Percentiles rank a stretch among this genome's conserved stretches.
Evolutionary conservation across 37 sponge, comb jelly and placozoan genomes (phyloP).

Genomic region (Corticium candelabrum): DNA sequence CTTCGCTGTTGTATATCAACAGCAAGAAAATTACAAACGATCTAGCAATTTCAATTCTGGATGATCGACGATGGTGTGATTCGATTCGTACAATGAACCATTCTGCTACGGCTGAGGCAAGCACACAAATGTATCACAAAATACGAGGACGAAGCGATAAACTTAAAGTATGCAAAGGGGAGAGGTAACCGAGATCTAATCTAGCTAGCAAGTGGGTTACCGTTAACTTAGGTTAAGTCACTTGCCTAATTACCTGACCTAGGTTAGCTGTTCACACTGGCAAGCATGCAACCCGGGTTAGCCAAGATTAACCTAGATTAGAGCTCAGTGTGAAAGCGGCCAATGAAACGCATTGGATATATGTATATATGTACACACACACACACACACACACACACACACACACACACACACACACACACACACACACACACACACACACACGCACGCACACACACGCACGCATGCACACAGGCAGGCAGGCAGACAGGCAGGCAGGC

Average conservation of each 20-base stretch:
- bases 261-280: background rate
- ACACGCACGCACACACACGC: slow-evolving; percentile 15
- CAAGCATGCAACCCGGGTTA: background rate
- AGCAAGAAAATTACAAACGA: no score
- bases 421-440: slow-evolving; percentile 3
- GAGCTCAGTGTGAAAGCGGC: background rate
- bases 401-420: slow-evolving; percentile 15
- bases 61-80: background rate
- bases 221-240: no score
- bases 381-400: slow-evolving; percentile 10
- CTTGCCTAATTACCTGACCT: no score
- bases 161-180: background rate
- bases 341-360: background rate
- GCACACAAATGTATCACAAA: no score
- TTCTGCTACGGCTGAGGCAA: no score
- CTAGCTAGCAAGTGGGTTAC: no score
- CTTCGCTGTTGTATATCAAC: no score
- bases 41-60: no score
- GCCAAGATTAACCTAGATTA: background rate
- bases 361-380: slow-evolving; percentile 1
- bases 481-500: no score
- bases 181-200: no score
- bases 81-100: no score
- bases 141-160: background rate
- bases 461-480: slow-evolving; percentile 18